Conservation (phyloP, 2,113 vertebrate species). For the Sinosuthora webbiana region DNA sequence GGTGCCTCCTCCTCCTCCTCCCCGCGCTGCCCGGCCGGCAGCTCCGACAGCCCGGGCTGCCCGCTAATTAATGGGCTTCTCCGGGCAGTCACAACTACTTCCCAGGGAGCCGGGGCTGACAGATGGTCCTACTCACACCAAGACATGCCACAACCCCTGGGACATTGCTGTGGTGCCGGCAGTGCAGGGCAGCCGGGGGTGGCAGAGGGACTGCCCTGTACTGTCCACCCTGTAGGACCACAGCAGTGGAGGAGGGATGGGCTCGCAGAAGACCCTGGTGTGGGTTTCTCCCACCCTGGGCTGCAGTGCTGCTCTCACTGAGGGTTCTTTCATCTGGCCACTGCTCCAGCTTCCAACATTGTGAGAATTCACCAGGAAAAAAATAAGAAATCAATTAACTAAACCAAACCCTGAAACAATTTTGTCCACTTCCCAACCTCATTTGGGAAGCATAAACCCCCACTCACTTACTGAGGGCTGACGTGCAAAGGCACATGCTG, state of each 20-base stretch:
- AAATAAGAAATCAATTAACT: not conserved
- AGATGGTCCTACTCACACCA: not conserved
- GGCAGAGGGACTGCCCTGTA: not conserved
- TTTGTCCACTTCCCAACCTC: constrained; percentile 26
- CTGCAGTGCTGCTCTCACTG: not conserved
- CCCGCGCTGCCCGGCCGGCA: not conserved
- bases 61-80: constrained; percentile 25
- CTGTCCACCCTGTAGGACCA: not conserved
- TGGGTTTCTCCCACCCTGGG: not conserved
- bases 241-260: not conserved
- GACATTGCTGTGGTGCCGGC: fast-evolving
- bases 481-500: not conserved
- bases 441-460: constrained; percentile 25
- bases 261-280: fast-evolving
- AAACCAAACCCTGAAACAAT: not conserved
- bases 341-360: not conserved
- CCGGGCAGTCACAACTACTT: not conserved
- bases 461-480: not conserved
- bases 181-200: not conserved
- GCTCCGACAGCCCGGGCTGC: not conserved
- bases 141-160: not conserved
- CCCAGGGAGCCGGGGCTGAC: not conserved
- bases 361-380: not conserved
- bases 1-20: not conserved
- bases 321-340: not conserved